phyloP scores from a whole-genome alignment of 2,113 vertebrate genomes.

The Dipodomys ordii region DNA sequence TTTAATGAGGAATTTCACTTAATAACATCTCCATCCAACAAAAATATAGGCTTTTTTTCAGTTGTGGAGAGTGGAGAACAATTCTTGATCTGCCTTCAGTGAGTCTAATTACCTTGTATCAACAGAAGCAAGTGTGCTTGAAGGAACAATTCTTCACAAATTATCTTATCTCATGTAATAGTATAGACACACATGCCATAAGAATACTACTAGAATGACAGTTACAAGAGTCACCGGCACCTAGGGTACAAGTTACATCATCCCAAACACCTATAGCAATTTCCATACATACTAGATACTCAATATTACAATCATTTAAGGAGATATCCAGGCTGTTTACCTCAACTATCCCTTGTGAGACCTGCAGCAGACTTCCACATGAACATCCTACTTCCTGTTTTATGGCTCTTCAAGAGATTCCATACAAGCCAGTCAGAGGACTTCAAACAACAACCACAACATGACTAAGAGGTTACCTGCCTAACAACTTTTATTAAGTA shows the following conservation, averaged over 20 bases:
- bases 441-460: neutral
- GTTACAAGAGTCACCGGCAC: neutral
- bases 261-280: fast-evolving
- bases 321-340: neutral
- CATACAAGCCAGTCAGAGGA: neutral
- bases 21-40: neutral
- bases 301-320: fast-evolving
- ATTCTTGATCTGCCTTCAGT: neutral
- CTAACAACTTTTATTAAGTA: neutral
- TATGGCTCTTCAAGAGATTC: neutral
- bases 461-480: neutral
- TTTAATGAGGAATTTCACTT: neutral
- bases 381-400: neutral
- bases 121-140: neutral
- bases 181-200: neutral
- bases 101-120: neutral
- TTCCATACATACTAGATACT: neutral
- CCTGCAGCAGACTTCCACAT: neutral
- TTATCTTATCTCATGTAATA: neutral
- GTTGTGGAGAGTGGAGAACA: neutral
- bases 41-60: neutral
- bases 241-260: no score
- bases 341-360: neutral
- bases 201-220: neutral
- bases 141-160: neutral